Evolutionary conservation across 2,113 vertebrate genomes (phyloP).

Genomic region (Mobula hypostoma): DNA sequence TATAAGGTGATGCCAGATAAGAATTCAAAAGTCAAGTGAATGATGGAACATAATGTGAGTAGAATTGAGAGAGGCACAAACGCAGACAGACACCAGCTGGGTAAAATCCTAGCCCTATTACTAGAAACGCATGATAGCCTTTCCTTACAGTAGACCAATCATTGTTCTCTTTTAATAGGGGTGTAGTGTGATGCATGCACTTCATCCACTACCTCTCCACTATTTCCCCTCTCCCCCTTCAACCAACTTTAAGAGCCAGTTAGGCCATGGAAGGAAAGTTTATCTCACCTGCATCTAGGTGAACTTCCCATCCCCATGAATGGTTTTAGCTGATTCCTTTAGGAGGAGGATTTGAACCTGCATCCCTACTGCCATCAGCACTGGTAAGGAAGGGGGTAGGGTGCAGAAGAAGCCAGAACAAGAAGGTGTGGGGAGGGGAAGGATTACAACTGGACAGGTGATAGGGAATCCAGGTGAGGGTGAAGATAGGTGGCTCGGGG

Average conservation of each 20-base stretch:
- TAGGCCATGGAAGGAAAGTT: neutral
- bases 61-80: neutral
- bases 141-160: neutral
- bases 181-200: neutral
- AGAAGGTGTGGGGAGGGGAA: no score
- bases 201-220: no score
- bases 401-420: neutral
- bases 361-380: neutral
- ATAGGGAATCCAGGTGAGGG: no score
- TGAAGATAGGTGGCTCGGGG: no score
- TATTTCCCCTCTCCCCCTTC: neutral
- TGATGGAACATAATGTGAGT: neutral
- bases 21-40: neutral
- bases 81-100: neutral
- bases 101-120: no score
- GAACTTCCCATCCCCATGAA: neutral
- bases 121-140: no score
- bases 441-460: no score
- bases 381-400: neutral
- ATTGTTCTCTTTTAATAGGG: neutral
- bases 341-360: neutral
- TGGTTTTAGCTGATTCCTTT: neutral
- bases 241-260: neutral
- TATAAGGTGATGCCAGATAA: neutral
- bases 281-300: neutral